Conservation (phyloP, 2,797 vertebrate genomes). For the Danio kyathit region DNA sequence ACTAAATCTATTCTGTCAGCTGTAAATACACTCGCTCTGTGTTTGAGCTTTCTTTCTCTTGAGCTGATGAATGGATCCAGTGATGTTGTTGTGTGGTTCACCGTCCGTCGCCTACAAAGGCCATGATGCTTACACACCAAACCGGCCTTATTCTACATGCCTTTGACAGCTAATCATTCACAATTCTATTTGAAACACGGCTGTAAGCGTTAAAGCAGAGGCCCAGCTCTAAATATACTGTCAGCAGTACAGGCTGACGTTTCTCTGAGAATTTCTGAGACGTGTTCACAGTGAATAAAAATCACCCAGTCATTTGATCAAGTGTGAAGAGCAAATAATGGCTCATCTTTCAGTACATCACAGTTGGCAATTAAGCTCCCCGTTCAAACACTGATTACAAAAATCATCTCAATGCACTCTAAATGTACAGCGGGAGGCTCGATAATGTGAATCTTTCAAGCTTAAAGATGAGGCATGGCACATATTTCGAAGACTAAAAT, state of each 20-base stretch:
- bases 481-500: neutral
- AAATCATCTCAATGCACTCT: slow-evolving; percentile 44
- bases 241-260: slow-evolving; percentile 9
- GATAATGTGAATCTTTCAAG: slow-evolving; percentile 6
- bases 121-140: slow-evolving; percentile 17
- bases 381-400: slow-evolving; percentile 51
- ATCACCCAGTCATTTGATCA: slow-evolving; percentile 60
- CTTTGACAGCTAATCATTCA: slow-evolving; percentile 54
- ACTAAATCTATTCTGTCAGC: slow-evolving; percentile 33
- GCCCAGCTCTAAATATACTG: slow-evolving; percentile 26
- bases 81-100: slow-evolving; percentile 39
- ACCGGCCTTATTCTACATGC: slow-evolving; percentile 20
- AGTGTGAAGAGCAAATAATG: slow-evolving; percentile 61
- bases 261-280: slow-evolving; percentile 37
- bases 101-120: slow-evolving; percentile 32
- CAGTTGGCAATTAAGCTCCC: slow-evolving; percentile 35
- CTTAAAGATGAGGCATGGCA: neutral
- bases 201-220: slow-evolving; percentile 20
- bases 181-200: slow-evolving; percentile 51
- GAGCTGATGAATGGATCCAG: slow-evolving; percentile 28
- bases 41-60: neutral
- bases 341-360: slow-evolving; percentile 54
- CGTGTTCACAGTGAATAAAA: slow-evolving; percentile 53
- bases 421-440: slow-evolving; percentile 34
- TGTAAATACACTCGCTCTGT: slow-evolving; percentile 24